Evolutionary conservation across 2,113 vertebrate genomes (phyloP), one percentile per base, ranked within the genome.

Genomic region (Pterocles burchelli): DNA sequence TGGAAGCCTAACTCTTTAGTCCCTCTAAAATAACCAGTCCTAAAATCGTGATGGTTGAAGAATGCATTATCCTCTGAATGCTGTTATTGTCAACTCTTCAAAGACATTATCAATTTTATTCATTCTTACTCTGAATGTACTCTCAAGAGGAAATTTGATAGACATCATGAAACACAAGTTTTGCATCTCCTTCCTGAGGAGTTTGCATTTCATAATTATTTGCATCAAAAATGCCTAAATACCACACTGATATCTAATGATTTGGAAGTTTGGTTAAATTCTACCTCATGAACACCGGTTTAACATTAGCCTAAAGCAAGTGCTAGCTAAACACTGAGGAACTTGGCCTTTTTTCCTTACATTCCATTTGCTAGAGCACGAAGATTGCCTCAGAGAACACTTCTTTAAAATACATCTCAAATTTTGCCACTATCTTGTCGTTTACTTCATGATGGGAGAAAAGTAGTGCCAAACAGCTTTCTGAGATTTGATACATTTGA

Each of bases 361-460:
- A 36, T 61, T 86, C 18, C 7, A 6, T 84, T 72, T 88, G 77
- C 62, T 48, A 14, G 5, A 65, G 25, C 9, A 28, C 49, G n/a
- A 54, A 70, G 13, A 5, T 28, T 85, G 22, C 80, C 46, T 88
- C 67, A 74, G 36, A 58, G 41, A 87, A 55, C 9, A 66, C 2
- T 70, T 61, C 41, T 87, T 65, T 72, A 82, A 92, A 87, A 92
- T 65, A 81, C 86, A 89, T 62, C 33, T 66, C 18, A 7, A 63
- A 17, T 93, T 90, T 88, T 83, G 31, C 36, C 52, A 81, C 72
- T 76, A 28, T 41, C 36, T 87, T 85, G 78, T 85, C 66, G 46
- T 89, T 96, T 96, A 89, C 74, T 58, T 76, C 93, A 89, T 88
- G 36, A 43, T 66, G 93, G 36, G 85, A 95, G 46, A 91, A 89